Base-by-base conservation (phyloP, 2,888 invertebrate genomes). In the Drosophila mercatorum region DNA sequence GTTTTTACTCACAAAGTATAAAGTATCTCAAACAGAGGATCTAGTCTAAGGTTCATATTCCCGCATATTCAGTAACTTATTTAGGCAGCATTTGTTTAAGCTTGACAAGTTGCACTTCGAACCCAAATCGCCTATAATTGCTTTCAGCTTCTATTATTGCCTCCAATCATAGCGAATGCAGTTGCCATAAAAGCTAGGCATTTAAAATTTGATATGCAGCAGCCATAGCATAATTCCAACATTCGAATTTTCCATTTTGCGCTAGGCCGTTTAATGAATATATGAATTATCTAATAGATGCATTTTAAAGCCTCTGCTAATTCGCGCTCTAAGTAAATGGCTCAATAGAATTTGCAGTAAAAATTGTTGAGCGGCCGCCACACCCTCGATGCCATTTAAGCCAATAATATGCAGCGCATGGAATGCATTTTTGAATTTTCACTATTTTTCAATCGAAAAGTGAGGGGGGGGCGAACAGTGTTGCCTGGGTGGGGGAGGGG, bases 391-490 rank as follows among this genome's bases (percentile, higher is more conserved):
- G 59, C 64, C 58, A 58, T 78, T 78, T 59, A 61, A 73, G 56
- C 68, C 69, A 74, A 79, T 75, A 72, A 63, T 74, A 68, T 75
- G 79, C 68, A 69, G 69, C 36, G 56, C 71, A 68, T 80, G 83
- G 62, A 76, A 77, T 82, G 71, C 74, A 80, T 88, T 80, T 78
- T 65, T 68, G 64, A 85, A 68, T 74, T 74, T 80, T 52, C 65
- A 63, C 60, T 60, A 75, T 72, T 67, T 78, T 71, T 8, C 66
- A 62, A 62, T 78, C 69, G 58, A 36, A 36, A 2, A n/a, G 40
- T 0, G 26, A 17, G 17, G 26, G 22, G 22, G 11, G 0, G 0
- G 26, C 3, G 3, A 0, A 31, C 3, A 4, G 0, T 2, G 31
- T n/a, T n/a, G 36, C 0, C n/a, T 12, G 36, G 22, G 22, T 22